Base-by-base conservation (phyloP, 2,797 vertebrate genomes). In the Neosilurus mollespiculum region DNA sequence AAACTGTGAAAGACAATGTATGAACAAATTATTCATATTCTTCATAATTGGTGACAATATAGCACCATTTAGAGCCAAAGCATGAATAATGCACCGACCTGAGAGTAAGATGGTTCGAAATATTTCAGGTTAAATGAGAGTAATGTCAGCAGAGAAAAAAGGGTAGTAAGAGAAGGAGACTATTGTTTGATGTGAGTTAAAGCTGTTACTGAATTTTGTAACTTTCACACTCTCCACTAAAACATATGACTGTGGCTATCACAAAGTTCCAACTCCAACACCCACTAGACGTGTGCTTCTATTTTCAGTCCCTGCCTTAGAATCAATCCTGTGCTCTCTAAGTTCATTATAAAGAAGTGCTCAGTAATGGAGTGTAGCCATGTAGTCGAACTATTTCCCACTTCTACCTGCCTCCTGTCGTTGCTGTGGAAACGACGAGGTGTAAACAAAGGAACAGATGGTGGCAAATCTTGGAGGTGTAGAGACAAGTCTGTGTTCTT, bases 391-490 rank as follows among this genome's bases (percentile, higher is more conserved):
- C 85, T 87, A 81, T 86, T 86, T 80, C 80, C 58, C 86, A 88
- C 83, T 88, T 85, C 88, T 91, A 91, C 91, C 91, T 91, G 90
- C 90, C 80, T 86, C 88, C 86, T 88, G 67, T 80, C 73, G 90
- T 94, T 93, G 89, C 92, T 90, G 87, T 93, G 91, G 93, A 92
- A 89, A 93, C 78, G 86, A 88, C 85, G 91, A 92, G 90, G 90
- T 90, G 88, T 91, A 90, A 89, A 90, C 91, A 90, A 89, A 93
- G 90, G 91, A 93, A 90, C 93, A 94, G 93, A 94, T 93, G 93
- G 92, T 89, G 85, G 81, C 89, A 88, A 88, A 86, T 83, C 87
- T 89, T 88, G 90, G 87, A 92, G 90, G 89, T 90, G 90, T 88
- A 85, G 83, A 87, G 76, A 88, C 80, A 84, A 87, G 85, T 85